Percentiles rank a stretch among this genome's conserved stretches.
Evolutionary conservation across 2,888 invertebrate genomes (phyloP).

Genomic region (Ctena decussata): DNA sequence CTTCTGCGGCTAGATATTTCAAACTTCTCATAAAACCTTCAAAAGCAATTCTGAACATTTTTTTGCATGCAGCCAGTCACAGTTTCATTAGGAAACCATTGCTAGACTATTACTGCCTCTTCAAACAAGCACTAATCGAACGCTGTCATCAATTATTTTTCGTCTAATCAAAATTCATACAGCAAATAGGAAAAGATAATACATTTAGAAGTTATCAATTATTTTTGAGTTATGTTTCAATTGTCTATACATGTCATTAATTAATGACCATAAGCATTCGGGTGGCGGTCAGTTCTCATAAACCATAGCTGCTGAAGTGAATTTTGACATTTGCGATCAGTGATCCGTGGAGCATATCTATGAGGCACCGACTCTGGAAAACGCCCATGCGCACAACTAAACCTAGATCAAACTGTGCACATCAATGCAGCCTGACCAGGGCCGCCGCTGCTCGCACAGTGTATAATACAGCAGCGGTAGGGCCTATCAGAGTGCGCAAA

Average conservation of each 20-base stretch:
- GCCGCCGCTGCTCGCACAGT: not conserved
- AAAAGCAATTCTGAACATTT: too few relatives aligned
- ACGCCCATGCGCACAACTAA: too few relatives aligned
- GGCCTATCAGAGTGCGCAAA: too few relatives aligned
- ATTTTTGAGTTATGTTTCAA: slow-evolving; percentile 62
- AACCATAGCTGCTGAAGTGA: not conserved
- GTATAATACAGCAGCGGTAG: too few relatives aligned
- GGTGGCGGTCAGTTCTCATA: slow-evolving; percentile 9
- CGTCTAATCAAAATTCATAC: too few relatives aligned
- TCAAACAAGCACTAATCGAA: too few relatives aligned
- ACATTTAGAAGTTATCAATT: slow-evolving; percentile 50
- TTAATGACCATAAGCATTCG: not conserved
- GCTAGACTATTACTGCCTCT: too few relatives aligned
- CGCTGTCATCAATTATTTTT: too few relatives aligned
- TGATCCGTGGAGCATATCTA: slow-evolving; percentile 8
- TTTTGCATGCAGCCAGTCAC: too few relatives aligned
- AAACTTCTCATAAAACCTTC: too few relatives aligned
- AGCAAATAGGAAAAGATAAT: not conserved
- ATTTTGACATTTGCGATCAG: not conserved
- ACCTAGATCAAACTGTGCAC: not conserved
- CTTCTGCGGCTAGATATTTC: too few relatives aligned
- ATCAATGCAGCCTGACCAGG: not conserved
- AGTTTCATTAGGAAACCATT: too few relatives aligned
- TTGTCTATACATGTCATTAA: not conserved
- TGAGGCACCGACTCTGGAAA: not conserved